phyloP scores from a whole-genome alignment of 1,140 invertebrate genomes.

The Archivesica marissinica region DNA sequence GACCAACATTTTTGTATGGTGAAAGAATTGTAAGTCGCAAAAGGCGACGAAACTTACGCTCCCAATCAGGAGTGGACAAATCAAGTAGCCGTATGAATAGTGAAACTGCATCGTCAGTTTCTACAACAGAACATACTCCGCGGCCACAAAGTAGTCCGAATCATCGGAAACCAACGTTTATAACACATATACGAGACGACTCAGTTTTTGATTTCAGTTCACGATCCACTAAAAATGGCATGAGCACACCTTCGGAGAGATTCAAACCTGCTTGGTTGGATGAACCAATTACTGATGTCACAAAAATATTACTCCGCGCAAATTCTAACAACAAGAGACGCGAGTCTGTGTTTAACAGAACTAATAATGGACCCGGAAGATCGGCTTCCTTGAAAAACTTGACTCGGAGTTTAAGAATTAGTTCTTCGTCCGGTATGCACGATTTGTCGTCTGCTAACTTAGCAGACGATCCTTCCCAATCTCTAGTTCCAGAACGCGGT shows the following conservation, averaged over 20 bases:
- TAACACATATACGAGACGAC: slow-evolving; percentile 49
- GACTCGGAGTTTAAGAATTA: slow-evolving; percentile 34
- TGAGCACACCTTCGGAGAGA: slow-evolving; percentile 49
- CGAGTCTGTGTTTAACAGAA: slow-evolving; percentile 26
- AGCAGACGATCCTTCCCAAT: slow-evolving; percentile 4
- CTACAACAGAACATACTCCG: slow-evolving; percentile 51
- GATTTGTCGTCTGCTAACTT: slow-evolving; percentile 1
- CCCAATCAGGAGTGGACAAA: slow-evolving; percentile 70
- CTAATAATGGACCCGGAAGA: slow-evolving; percentile 4
- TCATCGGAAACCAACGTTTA: slow-evolving; percentile 52
- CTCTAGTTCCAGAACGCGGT: slow-evolving; percentile 39
- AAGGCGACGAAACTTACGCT: slow-evolving; percentile 67
- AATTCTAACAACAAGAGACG: slow-evolving; percentile 38
- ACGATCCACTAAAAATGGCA: slow-evolving; percentile 49
- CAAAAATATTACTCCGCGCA: slow-evolving; percentile 70
- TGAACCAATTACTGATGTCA: slow-evolving; percentile 68
- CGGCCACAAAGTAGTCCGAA: slow-evolving; percentile 76
- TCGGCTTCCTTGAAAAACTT: slow-evolving; percentile 28
- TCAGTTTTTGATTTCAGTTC: slow-evolving; percentile 51
- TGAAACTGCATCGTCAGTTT: slow-evolving; percentile 55
- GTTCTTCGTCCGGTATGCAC: neutral
- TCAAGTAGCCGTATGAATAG: slow-evolving; percentile 55
- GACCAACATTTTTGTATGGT: slow-evolving; percentile 76
- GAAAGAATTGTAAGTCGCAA: slow-evolving; percentile 76
- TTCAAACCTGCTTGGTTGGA: slow-evolving; percentile 69